Percentiles rank a stretch among this genome's conserved stretches.
Evolutionary conservation across 2,888 invertebrate species (phyloP).

Genomic region (Bimastos eiseni): DNA sequence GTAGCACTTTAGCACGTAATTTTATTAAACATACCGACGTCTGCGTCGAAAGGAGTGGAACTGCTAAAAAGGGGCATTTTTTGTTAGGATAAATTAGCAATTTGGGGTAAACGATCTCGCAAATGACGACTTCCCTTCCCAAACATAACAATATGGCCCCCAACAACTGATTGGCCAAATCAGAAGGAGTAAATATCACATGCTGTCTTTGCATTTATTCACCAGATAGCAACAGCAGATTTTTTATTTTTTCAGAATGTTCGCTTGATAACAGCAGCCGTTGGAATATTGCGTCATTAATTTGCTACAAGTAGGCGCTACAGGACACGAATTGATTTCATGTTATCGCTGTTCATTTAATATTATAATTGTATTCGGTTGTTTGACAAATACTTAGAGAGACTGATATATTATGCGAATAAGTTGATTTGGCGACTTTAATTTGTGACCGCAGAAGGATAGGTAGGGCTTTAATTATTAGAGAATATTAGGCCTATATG

Average conservation of each 20-base stretch:
- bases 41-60: conserved; percentile 33
- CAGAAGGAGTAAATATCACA: neutral
- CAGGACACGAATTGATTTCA: too few relatives aligned
- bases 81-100: neutral
- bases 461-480: too few relatives aligned
- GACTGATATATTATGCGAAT: too few relatives aligned
- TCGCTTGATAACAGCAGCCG: too few relatives aligned
- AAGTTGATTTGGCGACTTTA: too few relatives aligned
- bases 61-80: conserved; percentile 43
- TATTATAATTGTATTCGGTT: too few relatives aligned
- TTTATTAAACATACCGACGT: conserved; percentile 32
- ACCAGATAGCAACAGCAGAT: neutral
- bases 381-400: too few relatives aligned
- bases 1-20: neutral
- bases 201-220: neutral
- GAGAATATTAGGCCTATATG: too few relatives aligned
- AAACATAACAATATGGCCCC: conserved; percentile 1
- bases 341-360: too few relatives aligned
- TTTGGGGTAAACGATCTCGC: neutral
- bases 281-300: too few relatives aligned
- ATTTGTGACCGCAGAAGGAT: too few relatives aligned
- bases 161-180: conserved; percentile 17
- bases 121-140: neutral
- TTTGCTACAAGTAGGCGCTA: too few relatives aligned
- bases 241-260: neutral